Conservation (phyloP, 2,888 invertebrate species). For the Mimumesa dahlbomi region DNA sequence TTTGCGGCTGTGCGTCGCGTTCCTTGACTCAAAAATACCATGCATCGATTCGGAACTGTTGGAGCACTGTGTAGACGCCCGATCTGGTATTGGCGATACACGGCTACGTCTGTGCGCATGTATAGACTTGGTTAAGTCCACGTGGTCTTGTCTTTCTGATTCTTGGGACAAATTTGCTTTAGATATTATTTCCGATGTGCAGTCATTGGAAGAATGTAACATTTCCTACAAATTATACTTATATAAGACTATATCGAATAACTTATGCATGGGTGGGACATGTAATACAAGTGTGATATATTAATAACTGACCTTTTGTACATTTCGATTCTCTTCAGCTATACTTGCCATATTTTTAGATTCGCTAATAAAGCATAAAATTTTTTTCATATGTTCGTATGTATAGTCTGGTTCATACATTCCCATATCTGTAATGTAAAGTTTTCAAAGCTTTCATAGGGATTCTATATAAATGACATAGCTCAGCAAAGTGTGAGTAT, state of each 20-base stretch:
- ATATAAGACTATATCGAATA: neutral
- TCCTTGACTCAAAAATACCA: conserved; percentile 27
- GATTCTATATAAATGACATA: neutral
- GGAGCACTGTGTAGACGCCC: conserved; percentile 12
- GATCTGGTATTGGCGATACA: conserved; percentile 31
- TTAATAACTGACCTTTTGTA: conserved; percentile 42
- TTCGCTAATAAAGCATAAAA: conserved; percentile 55
- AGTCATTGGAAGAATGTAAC: conserved; percentile 36
- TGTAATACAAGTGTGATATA: neutral
- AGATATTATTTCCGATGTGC: conserved; percentile 12
- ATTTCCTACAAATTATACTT: conserved; percentile 40
- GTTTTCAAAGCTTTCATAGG: neutral
- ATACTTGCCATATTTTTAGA: conserved; percentile 58
- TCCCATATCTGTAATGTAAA: conserved; percentile 54
- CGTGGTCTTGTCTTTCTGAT: conserved; percentile 30
- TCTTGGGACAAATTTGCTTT: conserved; percentile 32
- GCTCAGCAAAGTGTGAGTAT: neutral
- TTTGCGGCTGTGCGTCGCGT: conserved; percentile 24
- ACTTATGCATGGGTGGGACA: neutral
- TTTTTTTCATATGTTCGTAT: conserved; percentile 57
- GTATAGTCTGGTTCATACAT: conserved; percentile 62
- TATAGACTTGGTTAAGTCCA: conserved; percentile 28
- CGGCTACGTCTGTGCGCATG: conserved; percentile 30
- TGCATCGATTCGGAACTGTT: conserved; percentile 36
- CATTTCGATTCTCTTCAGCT: conserved; percentile 32